Base-by-base conservation (phyloP, 1,140 invertebrate species). In the Cyrtorhinus lividipennis region DNA sequence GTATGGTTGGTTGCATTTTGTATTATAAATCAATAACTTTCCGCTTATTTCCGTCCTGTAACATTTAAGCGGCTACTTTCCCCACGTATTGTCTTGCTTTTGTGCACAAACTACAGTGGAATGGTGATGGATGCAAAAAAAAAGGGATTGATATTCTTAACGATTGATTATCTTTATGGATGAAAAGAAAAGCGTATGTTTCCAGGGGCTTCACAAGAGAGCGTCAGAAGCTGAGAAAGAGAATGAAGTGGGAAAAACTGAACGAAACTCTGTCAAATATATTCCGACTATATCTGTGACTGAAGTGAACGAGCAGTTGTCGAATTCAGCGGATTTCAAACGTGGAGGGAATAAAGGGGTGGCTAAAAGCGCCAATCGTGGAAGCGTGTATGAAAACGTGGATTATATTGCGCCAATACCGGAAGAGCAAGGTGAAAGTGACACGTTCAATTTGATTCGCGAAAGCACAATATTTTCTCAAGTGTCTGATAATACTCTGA, bases 381-480 rank as follows among this genome's bases (percentile, higher is more conserved):
- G 64, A n/a, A 67, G 68, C 64, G 63, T 68, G 15, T 68, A 68
- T 59, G 68, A 68, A 59, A 68, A 68, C 65, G 67, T 68, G 22
- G 66, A 66, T 58, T 64, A 66, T 23, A 64, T 61, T 56, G 65
- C 67, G 25, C 62, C 59, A 3, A 66, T 63, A 59, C 62, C 62
- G 24, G 66, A 68, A 61, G 67, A 69, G 38, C 46, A 64, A 2
- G 67, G 69, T 27, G 73, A 75, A 20, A 71, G 73, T 25, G 75
- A 78, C 22, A 76, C 78, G 63, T 79, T 78, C 63, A 75, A 76
- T 58, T 71, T 86, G 27, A 75, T 83, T 12, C 80, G 84, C 70
- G 82, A 84, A 62, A 86, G 84, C 70, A 77, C 78, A 45, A 73
- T 86, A 1, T 86, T 86, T 69, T 83, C 82, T 1, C 80, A 85